A percentile compares a stretch with the other conserved stretches of the same genome.
Evolutionary conservation across 2,113 vertebrate genomes (phyloP).

Genomic region (Colius striatus): DNA sequence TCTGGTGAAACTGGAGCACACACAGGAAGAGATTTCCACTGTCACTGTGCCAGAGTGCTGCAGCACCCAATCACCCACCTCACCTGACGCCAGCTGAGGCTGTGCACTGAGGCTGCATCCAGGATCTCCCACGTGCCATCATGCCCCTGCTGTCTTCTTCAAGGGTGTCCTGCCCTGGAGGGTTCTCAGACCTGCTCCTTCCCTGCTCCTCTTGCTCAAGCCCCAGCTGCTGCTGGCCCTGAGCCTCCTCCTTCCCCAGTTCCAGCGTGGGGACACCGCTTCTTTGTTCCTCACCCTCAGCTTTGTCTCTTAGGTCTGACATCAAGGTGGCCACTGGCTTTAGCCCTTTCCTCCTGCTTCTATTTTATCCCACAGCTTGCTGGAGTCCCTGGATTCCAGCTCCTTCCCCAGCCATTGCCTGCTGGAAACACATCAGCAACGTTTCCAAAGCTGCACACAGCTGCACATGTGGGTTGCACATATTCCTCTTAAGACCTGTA

Average conservation of each 20-base stretch:
- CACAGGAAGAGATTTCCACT: background rate
- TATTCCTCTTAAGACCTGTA: background rate
- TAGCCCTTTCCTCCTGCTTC: background rate
- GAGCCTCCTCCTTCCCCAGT: background rate
- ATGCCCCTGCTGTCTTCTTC: background rate
- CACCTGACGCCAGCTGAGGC: background rate
- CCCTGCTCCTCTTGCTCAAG: background rate
- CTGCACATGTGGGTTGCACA: fast-evolving
- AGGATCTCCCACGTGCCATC: fast-evolving
- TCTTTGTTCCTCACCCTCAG: background rate
- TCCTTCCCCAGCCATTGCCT: background rate
- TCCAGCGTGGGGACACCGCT: background rate
- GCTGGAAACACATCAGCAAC: background rate
- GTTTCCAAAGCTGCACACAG: fast-evolving
- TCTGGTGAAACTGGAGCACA: background rate
- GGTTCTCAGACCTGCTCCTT: background rate
- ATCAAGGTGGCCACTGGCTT: background rate
- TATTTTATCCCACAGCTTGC: background rate
- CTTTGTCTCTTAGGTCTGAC: background rate
- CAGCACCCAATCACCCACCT: no score
- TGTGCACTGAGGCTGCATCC: background rate
- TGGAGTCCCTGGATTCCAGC: background rate
- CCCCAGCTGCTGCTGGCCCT: background rate
- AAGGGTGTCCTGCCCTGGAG: background rate
- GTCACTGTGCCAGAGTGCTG: fast-evolving